Base-by-base conservation (phyloP, 2,888 invertebrate species). In the Dasypolia templi region DNA sequence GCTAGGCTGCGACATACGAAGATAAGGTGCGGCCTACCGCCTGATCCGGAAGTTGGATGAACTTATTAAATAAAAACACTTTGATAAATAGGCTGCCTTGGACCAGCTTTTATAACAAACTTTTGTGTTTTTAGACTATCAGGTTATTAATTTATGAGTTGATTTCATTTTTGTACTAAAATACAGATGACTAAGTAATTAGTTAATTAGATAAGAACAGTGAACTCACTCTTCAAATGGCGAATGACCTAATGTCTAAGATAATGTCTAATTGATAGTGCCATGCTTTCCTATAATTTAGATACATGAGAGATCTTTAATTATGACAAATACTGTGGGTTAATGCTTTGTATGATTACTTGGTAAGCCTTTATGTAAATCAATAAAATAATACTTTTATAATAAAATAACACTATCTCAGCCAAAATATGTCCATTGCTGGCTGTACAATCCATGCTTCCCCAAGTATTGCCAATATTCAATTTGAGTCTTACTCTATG, bases 171-270 rank as follows among this genome's bases (percentile, higher is more conserved):
- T 61, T 32, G 42, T 14, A 58, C 4, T 14, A 49, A 66, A 67
- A 68, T 17, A 42, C 19, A 44, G 29, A 66, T 66, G 49, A 80
- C 63, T 67, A 51, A 66, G 7, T 61, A 29, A 5, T 51, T 9
- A 32, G 17, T 75, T 71, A 75, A 65, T 49, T 17, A 26, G 26
- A 53, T 55, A 55, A 55, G 7, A 55, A 68, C n/a, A 42, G 39
- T 70, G 58, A 71, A 64, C n/a, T 70, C 75, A 75, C 35, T 63
- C 17, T 44, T 65, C 17, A 65, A 75, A 32, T 65, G 11, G n/a
- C 11, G 14, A 46, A 76, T 81, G 71, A 81, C 44, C 44, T 72
- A 75, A 69, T 72, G 7, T 56, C 35, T 68, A 56, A 75, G 61
- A 68, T 81, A 67, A 70, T 55, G 26, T n/a, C n/a, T n/a, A n/a